These are phyloP conservation scores for Odontomachus brunneus DNA, from an alignment of 1,140 invertebrate species.

Conservation along the genomic window DNA sequence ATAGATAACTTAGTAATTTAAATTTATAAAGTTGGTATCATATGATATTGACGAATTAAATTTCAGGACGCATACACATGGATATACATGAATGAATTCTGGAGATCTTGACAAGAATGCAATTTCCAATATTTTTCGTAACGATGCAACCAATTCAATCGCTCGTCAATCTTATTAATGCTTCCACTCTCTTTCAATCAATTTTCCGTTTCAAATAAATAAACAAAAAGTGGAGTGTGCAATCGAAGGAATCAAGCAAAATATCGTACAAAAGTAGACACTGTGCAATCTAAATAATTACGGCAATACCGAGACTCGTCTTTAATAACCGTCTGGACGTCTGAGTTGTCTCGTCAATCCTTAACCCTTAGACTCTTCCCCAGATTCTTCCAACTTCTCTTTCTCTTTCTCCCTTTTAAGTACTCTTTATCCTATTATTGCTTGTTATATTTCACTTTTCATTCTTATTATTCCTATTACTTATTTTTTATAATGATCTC, in stretches of 20 bases:
- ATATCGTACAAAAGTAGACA: constrained; percentile 24
- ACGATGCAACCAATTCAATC: background rate
- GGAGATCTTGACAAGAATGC: background rate
- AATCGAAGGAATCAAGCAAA: constrained; percentile 9
- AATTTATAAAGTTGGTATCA: too few species aligned
- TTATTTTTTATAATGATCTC: constrained; percentile 7
- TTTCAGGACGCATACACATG: too few species aligned
- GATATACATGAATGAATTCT: background rate
- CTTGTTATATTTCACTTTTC: background rate
- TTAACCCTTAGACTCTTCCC: background rate
- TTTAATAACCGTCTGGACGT: constrained; percentile 45
- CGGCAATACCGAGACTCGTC: constrained; percentile 26
- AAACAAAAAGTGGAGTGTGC: background rate
- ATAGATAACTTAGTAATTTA: too few species aligned
- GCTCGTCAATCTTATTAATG: constrained; percentile 18
- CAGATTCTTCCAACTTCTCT: constrained; percentile 14
- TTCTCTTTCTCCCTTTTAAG: background rate
- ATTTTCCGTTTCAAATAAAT: background rate
- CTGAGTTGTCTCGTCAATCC: constrained; percentile 26
- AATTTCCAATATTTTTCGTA: background rate
- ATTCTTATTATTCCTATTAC: constrained; percentile 14
- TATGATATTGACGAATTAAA: constrained; percentile 15
- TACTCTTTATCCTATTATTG: background rate
- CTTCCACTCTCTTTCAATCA: constrained; percentile 3
- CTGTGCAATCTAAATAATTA: constrained; percentile 49